Evolutionary conservation across 2,797 vertebrate species (phyloP).

Genomic region (Helostoma temminkii): DNA sequence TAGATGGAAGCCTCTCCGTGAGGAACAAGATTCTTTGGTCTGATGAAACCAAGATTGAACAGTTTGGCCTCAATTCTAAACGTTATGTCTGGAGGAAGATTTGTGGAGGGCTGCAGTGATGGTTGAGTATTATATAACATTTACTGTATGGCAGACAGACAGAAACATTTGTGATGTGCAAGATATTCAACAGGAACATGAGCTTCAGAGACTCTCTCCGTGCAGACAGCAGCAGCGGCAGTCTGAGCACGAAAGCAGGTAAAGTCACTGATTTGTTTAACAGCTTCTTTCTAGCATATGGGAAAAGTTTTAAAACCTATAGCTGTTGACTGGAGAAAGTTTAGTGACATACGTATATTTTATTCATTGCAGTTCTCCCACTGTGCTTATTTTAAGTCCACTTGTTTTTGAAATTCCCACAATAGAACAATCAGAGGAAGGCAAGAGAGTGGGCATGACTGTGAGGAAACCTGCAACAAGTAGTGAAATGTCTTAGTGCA

Average conservation of each 20-base stretch:
- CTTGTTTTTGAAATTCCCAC: constrained; percentile 52
- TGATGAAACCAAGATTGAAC: too few relatives aligned
- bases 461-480: constrained; percentile 12
- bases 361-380: constrained; percentile 36
- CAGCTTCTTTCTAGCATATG: constrained; percentile 66
- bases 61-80: too few relatives aligned
- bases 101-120: too few relatives aligned
- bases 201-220: constrained; percentile 32
- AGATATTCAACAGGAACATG: constrained; percentile 56
- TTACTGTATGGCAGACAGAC: constrained; percentile 23
- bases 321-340: constrained; percentile 32
- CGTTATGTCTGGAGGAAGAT: too few relatives aligned
- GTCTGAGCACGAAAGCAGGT: constrained; percentile 56
- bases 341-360: constrained; percentile 34
- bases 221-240: constrained; percentile 25
- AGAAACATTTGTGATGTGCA: constrained; percentile 7
- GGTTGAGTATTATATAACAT: constrained; percentile 28
- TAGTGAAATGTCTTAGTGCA: not conserved
- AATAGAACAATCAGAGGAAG: constrained; percentile 66
- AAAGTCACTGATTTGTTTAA: constrained; percentile 64
- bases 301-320: constrained; percentile 56
- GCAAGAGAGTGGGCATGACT: constrained; percentile 10
- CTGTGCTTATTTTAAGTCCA: constrained; percentile 62
- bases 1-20: too few relatives aligned
- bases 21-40: too few relatives aligned